phyloP scores from a whole-genome alignment of 2,113 vertebrate species.

The Hemiscyllium ocellatum region DNA sequence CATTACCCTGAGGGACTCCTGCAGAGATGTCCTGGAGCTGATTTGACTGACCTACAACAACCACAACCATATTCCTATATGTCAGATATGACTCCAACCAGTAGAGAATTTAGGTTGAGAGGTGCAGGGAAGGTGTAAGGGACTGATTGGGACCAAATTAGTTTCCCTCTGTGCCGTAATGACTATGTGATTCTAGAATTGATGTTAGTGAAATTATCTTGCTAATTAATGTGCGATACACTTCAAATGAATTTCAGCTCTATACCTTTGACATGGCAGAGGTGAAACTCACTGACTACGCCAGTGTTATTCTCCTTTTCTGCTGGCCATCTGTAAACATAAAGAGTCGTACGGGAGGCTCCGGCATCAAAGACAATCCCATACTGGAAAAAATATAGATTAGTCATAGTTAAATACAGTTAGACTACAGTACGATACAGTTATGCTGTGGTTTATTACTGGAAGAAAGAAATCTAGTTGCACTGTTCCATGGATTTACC shows the following conservation, averaged over 20 bases:
- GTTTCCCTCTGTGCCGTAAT: not conserved
- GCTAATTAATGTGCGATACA: not conserved
- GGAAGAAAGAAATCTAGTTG: no score
- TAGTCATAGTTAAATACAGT: not conserved
- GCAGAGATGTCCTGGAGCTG: no score
- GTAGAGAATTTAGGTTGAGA: not conserved
- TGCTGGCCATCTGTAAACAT: conserved; percentile 87
- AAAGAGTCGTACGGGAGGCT: conserved; percentile 84
- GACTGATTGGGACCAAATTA: not conserved
- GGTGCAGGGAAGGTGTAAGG: not conserved
- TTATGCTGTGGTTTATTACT: no score
- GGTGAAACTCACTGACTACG: conserved; percentile 68
- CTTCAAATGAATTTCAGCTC: not conserved
- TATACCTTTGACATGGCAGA: conserved; percentile 73
- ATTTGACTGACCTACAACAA: no score
- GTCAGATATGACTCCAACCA: no score
- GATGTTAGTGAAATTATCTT: not conserved
- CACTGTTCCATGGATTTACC: no score
- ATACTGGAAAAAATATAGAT: conserved; percentile 58
- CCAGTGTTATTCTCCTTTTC: conserved; percentile 90
- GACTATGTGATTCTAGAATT: not conserved
- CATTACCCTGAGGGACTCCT: no score
- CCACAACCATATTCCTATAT: no score
- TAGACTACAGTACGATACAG: not conserved
- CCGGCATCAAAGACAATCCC: conserved; percentile 89